phyloP scores from a whole-genome alignment of 2,888 invertebrate genomes.

The Serrognathus titanus region DNA sequence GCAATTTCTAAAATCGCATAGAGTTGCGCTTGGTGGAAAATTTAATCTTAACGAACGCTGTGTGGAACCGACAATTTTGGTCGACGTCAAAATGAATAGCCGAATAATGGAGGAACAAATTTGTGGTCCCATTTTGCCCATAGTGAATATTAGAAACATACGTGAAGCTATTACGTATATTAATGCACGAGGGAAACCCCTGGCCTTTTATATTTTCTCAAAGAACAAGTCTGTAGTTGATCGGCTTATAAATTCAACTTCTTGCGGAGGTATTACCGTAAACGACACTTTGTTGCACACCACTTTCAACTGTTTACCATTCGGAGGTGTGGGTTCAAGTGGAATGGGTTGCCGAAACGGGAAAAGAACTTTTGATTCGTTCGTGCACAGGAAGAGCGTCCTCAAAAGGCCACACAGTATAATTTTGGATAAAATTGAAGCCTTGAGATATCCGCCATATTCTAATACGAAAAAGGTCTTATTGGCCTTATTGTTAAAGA shows the following conservation, averaged over 20 bases:
- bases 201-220: conserved; percentile 85
- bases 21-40: conserved; percentile 76
- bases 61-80: conserved; percentile 80
- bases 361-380: conserved; percentile 83
- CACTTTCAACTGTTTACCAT: conserved; percentile 88
- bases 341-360: conserved; percentile 96
- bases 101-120: conserved; percentile 87
- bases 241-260: conserved; percentile 67
- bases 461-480: conserved; percentile 5
- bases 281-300: conserved; percentile 87
- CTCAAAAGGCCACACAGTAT: conserved; percentile 66
- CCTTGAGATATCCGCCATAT: conserved; percentile 83
- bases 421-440: conserved; percentile 66
- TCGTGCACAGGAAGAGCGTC: conserved; percentile 86
- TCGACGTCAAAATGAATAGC: conserved; percentile 71
- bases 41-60: conserved; percentile 65
- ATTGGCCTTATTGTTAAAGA: conserved; percentile 4
- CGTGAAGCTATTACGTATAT: conserved; percentile 90
- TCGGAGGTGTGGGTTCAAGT: conserved; percentile 94
- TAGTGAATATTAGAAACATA: conserved; percentile 77
- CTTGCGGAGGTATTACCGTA: conserved; percentile 75
- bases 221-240: conserved; percentile 56
- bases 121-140: conserved; percentile 93
- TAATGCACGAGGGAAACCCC: conserved; percentile 82
- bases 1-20: conserved; percentile 65